phyloP scores from a whole-genome alignment of 2,113 vertebrate species.

The Prunella fulvescens region DNA sequence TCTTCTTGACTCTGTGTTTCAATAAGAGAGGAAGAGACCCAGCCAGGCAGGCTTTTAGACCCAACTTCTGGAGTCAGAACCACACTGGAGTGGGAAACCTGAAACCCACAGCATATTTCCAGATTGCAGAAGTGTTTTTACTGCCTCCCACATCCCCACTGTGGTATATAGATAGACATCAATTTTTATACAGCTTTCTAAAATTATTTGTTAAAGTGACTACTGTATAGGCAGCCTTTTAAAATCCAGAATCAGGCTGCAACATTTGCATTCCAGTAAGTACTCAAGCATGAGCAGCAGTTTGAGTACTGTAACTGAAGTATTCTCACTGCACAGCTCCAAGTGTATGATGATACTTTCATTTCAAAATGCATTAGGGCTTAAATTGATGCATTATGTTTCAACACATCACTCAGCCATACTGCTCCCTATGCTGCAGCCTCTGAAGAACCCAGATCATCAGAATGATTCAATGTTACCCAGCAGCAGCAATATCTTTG shows the following conservation, averaged over 20 bases:
- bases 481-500: neutral
- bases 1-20: neutral
- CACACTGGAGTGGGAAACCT: neutral
- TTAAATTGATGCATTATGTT: neutral
- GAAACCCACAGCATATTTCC: neutral
- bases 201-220: neutral
- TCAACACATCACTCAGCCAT: neutral
- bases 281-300: neutral
- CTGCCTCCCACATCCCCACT: constrained; percentile 8
- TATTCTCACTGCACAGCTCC: neutral
- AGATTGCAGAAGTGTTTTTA: neutral
- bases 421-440: neutral
- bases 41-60: constrained; percentile 27
- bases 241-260: neutral
- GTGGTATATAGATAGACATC: neutral
- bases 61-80: neutral
- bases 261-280: neutral
- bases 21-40: neutral
- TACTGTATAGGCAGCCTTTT: neutral
- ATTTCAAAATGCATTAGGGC: neutral
- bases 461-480: neutral
- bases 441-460: neutral
- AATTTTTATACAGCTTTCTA: constrained; percentile 20
- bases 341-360: neutral
- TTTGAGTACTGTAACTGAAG: neutral